Percentiles rank a stretch among this genome's conserved stretches.
Evolutionary conservation across 1,140 invertebrate species (phyloP).

Genomic region (Heliconius eleuchia): DNA sequence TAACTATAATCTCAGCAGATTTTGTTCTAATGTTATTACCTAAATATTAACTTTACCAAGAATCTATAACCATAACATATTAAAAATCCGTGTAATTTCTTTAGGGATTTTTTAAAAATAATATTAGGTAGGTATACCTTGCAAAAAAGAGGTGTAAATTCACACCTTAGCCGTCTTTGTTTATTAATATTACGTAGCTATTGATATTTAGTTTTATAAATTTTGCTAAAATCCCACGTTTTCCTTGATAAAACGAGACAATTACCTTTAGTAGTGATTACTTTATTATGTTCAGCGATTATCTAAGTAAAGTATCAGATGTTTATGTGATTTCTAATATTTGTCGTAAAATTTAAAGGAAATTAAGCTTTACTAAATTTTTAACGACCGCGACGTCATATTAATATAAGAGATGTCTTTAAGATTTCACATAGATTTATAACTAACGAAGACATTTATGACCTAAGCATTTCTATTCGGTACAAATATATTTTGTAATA

Average conservation of each 20-base stretch:
- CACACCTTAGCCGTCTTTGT: background rate
- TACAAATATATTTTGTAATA: slow-evolving; percentile 37
- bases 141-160: background rate
- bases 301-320: slow-evolving; percentile 15
- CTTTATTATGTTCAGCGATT: slow-evolving; percentile 1
- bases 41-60: slow-evolving; percentile 1
- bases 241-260: slow-evolving; percentile 10
- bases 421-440: slow-evolving; percentile 37
- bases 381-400: slow-evolving; percentile 35
- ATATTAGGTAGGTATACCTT: background rate
- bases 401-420: slow-evolving; percentile 37
- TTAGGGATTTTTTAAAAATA: background rate
- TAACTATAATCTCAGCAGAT: slow-evolving; percentile 45
- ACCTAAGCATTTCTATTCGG: slow-evolving; percentile 33
- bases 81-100: background rate
- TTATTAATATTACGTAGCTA: background rate
- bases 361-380: slow-evolving; percentile 23
- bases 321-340: slow-evolving; percentile 25
- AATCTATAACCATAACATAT: background rate
- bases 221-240: background rate
- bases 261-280: slow-evolving; percentile 8
- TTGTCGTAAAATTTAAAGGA: slow-evolving; percentile 33
- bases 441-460: slow-evolving; percentile 36
- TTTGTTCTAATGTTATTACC: slow-evolving; percentile 33
- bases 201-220: background rate